Evolutionary conservation across 2,888 invertebrate genomes (phyloP).

Genomic region (Drosophila conformis): DNA sequence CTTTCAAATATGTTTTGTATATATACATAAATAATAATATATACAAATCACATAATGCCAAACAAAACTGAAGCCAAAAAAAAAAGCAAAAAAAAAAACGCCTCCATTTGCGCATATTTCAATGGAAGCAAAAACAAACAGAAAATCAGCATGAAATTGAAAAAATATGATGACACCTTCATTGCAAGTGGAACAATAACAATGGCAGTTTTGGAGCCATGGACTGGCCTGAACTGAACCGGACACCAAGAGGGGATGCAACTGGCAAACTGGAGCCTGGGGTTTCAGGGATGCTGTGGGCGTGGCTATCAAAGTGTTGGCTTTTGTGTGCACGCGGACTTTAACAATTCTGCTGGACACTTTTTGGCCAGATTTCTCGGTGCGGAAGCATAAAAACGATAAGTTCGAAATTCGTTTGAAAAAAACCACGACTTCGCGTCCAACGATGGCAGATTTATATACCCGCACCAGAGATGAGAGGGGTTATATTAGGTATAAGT

Average conservation of each 20-base stretch:
- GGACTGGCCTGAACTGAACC: conserved; percentile 21
- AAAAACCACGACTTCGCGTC: conserved; percentile 39
- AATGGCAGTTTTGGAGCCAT: conserved; percentile 35
- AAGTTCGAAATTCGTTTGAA: conserved; percentile 56
- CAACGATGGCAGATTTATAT: conserved; percentile 26
- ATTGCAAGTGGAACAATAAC: conserved; percentile 71
- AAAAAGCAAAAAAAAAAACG: background rate
- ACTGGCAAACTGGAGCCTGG: background rate
- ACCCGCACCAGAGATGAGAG: background rate
- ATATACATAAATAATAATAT: background rate
- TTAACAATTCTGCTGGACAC: conserved; percentile 54
- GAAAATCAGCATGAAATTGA: conserved; percentile 70
- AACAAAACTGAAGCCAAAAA: background rate
- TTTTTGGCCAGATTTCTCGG: conserved; percentile 48
- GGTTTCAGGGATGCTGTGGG: background rate
- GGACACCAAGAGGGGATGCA: conserved; percentile 21
- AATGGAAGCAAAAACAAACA: conserved; percentile 18
- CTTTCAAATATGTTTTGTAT: background rate
- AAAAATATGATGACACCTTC: conserved; percentile 78
- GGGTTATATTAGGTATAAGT: background rate
- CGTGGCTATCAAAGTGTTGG: conserved; percentile 39
- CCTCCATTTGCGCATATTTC: conserved; percentile 47
- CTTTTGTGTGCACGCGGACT: conserved; percentile 52
- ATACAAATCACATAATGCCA: background rate
- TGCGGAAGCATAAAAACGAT: conserved; percentile 45